These are phyloP conservation scores for Podarcis lilfordi DNA, from an alignment of 2,797 vertebrate genomes.

Conservation along the genomic window DNA sequence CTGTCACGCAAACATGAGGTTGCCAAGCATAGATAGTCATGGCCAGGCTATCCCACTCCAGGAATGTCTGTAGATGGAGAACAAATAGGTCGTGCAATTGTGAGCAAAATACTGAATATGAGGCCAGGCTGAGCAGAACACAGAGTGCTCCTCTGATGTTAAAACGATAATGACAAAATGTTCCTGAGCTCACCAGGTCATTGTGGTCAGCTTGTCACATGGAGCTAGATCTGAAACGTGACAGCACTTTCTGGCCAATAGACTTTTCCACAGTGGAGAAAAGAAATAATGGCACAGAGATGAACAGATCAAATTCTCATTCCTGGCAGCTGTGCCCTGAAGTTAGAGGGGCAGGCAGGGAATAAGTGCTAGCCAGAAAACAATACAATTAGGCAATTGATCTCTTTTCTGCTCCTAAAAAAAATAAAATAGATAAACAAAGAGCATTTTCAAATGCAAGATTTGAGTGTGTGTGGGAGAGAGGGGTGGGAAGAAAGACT, in stretches of 20 bases:
- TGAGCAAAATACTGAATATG: conserved; percentile 18
- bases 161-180: not conserved
- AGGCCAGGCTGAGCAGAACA: not conserved
- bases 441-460: too few relatives aligned
- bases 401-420: too few relatives aligned
- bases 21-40: too few relatives aligned
- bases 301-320: not conserved
- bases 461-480: too few relatives aligned
- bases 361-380: not conserved
- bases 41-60: too few relatives aligned
- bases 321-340: not conserved
- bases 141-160: not conserved
- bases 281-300: not conserved
- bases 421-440: too few relatives aligned
- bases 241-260: not conserved
- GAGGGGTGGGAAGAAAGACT: too few relatives aligned
- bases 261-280: not conserved
- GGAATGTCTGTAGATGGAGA: too few relatives aligned
- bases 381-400: too few relatives aligned
- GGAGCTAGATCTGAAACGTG: not conserved
- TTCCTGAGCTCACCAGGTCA: not conserved
- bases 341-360: not conserved
- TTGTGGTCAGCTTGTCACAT: not conserved
- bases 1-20: too few relatives aligned
- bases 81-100: not conserved